phyloP scores from a whole-genome alignment of 1,140 invertebrate genomes.

The Pteromalus puparum region DNA sequence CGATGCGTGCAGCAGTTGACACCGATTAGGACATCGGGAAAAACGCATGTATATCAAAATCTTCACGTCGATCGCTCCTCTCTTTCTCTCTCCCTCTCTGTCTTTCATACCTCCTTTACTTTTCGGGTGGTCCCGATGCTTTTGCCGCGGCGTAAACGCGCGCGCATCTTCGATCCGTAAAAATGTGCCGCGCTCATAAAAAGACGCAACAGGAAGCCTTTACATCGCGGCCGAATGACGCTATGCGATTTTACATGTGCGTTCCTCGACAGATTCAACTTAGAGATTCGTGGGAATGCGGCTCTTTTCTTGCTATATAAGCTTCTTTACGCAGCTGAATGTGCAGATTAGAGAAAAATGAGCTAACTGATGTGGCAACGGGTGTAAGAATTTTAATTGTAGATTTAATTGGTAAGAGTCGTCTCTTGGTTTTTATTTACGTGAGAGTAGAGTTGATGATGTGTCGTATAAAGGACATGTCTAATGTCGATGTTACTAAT shows the following conservation, averaged over 20 bases:
- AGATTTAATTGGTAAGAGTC: conserved; percentile 1
- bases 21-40: conserved; percentile 71
- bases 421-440: background rate
- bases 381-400: conserved; percentile 38
- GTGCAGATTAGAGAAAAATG: background rate
- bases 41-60: conserved; percentile 59
- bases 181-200: conserved; percentile 21
- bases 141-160: background rate
- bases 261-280: background rate
- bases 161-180: background rate
- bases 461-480: too few relatives aligned
- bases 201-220: background rate
- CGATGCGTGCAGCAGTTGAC: conserved; percentile 74
- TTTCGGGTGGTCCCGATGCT: background rate
- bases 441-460: background rate
- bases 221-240: background rate
- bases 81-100: background rate
- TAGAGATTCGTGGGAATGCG: conserved; percentile 15
- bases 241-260: background rate
- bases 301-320: background rate
- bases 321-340: background rate
- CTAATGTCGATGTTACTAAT: too few relatives aligned
- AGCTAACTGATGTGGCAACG: background rate
- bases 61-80: background rate
- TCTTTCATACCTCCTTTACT: background rate